Evolutionary conservation across 2,797 vertebrate genomes (phyloP).

Genomic region (Benthosema pterotum): DNA sequence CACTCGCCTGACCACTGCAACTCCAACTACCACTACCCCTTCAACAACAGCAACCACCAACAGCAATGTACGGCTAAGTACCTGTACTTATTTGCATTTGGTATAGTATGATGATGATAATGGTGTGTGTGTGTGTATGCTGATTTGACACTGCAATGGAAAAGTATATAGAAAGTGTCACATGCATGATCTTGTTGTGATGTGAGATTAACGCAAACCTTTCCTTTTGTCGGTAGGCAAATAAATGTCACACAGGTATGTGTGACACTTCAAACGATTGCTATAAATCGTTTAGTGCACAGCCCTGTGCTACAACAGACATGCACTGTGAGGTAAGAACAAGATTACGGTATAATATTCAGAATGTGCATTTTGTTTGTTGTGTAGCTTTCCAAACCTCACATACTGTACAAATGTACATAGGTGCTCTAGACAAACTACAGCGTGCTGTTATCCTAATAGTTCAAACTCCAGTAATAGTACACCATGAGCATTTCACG

Average conservation of each 20-base stretch:
- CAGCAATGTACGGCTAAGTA: conserved; percentile 67
- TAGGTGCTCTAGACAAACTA: too few relatives aligned
- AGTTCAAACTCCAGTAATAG: too few relatives aligned
- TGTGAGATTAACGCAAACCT: neutral
- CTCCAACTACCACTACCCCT: neutral
- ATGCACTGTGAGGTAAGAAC: conserved; percentile 81
- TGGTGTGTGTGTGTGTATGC: neutral
- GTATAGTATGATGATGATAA: conserved; percentile 4
- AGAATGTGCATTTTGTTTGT: too few relatives aligned
- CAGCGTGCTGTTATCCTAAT: too few relatives aligned
- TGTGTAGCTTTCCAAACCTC: too few relatives aligned
- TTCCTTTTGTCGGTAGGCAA: conserved; percentile 67
- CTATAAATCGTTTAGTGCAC: conserved; percentile 67
- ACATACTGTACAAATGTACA: too few relatives aligned
- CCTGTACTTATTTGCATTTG: too few relatives aligned
- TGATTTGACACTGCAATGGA: too few relatives aligned
- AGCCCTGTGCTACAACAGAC: conserved; percentile 47
- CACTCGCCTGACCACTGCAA: too few relatives aligned
- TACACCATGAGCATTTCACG: too few relatives aligned
- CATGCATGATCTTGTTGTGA: neutral
- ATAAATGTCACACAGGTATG: conserved; percentile 74
- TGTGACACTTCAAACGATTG: conserved; percentile 69
- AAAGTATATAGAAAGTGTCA: too few relatives aligned
- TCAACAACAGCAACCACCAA: conserved; percentile 21
- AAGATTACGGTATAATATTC: too few relatives aligned